Conservation (phyloP, 2,113 vertebrate genomes). For the Corythornis madagascariensis region DNA sequence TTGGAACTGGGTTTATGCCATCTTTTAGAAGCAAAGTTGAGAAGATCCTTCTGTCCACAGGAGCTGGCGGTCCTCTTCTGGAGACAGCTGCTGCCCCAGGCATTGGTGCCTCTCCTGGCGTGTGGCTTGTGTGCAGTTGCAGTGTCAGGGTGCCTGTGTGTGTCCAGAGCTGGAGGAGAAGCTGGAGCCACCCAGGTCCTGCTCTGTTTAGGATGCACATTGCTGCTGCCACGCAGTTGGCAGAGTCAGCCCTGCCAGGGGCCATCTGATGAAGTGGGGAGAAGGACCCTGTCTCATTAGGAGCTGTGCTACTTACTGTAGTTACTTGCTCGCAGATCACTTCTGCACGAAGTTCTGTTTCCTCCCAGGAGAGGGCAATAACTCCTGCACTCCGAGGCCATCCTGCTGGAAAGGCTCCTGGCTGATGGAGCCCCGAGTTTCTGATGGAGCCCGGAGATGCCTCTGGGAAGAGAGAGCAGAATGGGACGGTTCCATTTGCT, state of each 20-base stretch:
- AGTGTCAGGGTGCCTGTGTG: rapidly evolving
- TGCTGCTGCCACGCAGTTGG: rapidly evolving
- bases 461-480: neutral
- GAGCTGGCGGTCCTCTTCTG: neutral
- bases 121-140: neutral
- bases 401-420: neutral
- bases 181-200: rapidly evolving
- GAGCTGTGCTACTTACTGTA: neutral
- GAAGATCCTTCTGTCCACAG: neutral
- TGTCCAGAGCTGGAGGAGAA: neutral
- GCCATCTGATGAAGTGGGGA: rapidly evolving
- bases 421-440: neutral
- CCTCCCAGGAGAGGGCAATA: conserved; percentile 53
- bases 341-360: neutral
- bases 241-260: neutral
- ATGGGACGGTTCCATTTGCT: neutral
- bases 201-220: rapidly evolving
- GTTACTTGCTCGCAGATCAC: neutral
- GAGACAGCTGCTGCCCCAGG: neutral
- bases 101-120: neutral
- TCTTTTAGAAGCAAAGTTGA: neutral
- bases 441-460: neutral
- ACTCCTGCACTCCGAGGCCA: neutral
- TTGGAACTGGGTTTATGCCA: rapidly evolving
- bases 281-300: rapidly evolving